These are phyloP conservation scores for Uropetala carovei DNA, from an alignment of 2,888 invertebrate species.

Conservation along the genomic window DNA sequence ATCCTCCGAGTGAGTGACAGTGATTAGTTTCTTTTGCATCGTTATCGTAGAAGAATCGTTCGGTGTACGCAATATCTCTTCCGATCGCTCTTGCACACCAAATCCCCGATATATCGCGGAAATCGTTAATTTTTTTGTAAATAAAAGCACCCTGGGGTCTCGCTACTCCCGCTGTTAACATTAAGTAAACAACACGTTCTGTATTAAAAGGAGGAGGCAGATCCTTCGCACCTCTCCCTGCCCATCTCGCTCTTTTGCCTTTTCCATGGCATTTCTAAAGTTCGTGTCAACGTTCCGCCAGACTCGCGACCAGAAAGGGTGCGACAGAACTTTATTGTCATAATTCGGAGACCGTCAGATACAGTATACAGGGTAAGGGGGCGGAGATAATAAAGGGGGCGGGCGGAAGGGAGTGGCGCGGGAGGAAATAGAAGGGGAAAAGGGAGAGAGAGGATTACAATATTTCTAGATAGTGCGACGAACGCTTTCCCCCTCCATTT, in stretches of 20 bases:
- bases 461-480: background rate
- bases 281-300: background rate
- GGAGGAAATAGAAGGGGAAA: background rate
- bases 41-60: too few relatives aligned
- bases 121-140: conserved; percentile 19
- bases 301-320: background rate
- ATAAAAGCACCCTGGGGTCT: conserved; percentile 24
- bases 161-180: conserved; percentile 34
- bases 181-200: conserved; percentile 44
- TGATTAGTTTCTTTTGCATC: too few relatives aligned
- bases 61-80: background rate
- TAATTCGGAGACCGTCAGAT: conserved; percentile 14
- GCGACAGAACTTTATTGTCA: conserved; percentile 12
- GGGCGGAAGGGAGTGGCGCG: background rate
- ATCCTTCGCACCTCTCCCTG: background rate
- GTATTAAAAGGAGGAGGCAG: background rate
- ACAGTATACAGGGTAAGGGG: background rate
- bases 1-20: too few relatives aligned
- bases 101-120: conserved; percentile 11
- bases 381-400: background rate
- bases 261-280: background rate
- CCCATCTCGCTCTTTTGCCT: background rate
- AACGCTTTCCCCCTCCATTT: background rate
- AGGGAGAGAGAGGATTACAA: background rate
- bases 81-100: background rate